Conservation (phyloP, 2,113 vertebrate genomes). For the Myrmecophaga tridactyla region DNA sequence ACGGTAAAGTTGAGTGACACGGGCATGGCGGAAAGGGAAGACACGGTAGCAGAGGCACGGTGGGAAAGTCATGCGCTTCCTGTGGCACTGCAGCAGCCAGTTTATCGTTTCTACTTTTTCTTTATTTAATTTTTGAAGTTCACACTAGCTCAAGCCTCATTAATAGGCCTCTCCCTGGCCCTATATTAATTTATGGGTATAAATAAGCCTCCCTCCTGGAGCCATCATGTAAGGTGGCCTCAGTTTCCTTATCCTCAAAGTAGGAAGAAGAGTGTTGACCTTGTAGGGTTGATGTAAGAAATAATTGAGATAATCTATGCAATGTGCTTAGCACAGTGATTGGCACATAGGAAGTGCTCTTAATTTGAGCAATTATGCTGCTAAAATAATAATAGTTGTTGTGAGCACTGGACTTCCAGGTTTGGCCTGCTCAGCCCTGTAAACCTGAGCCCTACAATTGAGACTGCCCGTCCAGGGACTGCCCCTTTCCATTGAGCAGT, state of each 20-base stretch:
- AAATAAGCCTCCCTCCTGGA: background rate
- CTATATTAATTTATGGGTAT: background rate
- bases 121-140: background rate
- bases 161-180: background rate
- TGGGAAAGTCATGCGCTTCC: background rate
- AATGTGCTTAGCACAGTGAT: background rate
- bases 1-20: background rate
- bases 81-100: too few relatives aligned
- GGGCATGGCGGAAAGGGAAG: background rate
- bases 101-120: background rate
- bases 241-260: background rate
- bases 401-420: slow-evolving; percentile 29
- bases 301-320: slow-evolving; percentile 24
- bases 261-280: background rate
- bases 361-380: background rate
- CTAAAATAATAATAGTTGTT: slow-evolving; percentile 36
- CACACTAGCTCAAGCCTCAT: background rate
- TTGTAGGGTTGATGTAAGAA: slow-evolving; percentile 28
- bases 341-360: background rate
- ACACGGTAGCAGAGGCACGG: too few relatives aligned
- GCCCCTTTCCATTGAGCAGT: background rate
- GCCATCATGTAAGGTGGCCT: background rate
- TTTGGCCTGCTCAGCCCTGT: slow-evolving; percentile 18
- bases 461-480: background rate
- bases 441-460: background rate